Conservation (phyloP, 1,140 invertebrate species). For the Caenorhabditis briggsae region DNA sequence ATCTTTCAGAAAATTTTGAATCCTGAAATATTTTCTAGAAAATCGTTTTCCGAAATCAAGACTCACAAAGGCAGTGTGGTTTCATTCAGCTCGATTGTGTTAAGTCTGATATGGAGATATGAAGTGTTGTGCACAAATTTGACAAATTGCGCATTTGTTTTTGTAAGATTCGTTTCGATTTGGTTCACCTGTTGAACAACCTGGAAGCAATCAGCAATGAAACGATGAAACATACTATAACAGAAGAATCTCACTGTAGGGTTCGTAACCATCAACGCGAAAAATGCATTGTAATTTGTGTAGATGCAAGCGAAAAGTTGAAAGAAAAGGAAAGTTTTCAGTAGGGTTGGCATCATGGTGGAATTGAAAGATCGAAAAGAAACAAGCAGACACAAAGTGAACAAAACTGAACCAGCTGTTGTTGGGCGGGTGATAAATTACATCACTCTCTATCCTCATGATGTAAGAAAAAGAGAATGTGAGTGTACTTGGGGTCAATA, state of each 20-base stretch:
- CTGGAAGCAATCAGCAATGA: neutral
- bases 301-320: neutral
- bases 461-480: neutral
- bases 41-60: neutral
- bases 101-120: neutral
- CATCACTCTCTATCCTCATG: conserved; percentile 30
- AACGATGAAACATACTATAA: neutral
- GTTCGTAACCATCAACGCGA: conserved; percentile 25
- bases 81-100: neutral
- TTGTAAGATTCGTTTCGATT: conserved; percentile 5
- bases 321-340: neutral
- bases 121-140: conserved; percentile 20
- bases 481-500: conserved; percentile 6
- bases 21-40: neutral
- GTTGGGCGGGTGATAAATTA: conserved; percentile 29
- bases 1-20: conserved; percentile 15
- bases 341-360: neutral
- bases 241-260: neutral
- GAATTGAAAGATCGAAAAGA: conserved; percentile 47
- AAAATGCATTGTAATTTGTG: conserved; percentile 16
- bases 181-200: conserved; percentile 21
- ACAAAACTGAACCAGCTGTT: conserved; percentile 44
- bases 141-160: conserved; percentile 1
- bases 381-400: conserved; percentile 38
- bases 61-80: neutral